phyloP scores from a whole-genome alignment of 1,140 invertebrate species.

The Drosophila pseudoobscura region DNA sequence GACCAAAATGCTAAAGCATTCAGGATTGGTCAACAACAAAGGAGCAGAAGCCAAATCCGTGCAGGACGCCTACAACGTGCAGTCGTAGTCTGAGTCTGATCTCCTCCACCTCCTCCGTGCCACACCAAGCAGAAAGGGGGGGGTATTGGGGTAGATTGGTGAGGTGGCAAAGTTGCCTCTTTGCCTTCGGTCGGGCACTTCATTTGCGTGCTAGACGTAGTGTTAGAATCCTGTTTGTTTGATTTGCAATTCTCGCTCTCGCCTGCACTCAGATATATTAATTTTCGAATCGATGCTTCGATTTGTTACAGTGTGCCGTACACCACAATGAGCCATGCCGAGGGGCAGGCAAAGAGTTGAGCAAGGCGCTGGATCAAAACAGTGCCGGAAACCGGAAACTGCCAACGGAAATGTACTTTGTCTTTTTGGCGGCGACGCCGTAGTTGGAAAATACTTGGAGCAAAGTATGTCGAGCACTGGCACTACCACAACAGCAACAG shows the following conservation, averaged over 20 bases:
- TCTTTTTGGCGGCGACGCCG: conserved; percentile 72
- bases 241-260: conserved; percentile 56
- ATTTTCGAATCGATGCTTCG: conserved; percentile 59
- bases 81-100: neutral
- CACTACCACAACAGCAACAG: conserved; percentile 45
- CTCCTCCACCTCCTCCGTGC: too few species aligned
- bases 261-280: conserved; percentile 68
- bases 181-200: conserved; percentile 23
- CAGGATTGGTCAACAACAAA: conserved; percentile 62
- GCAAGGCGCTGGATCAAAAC: conserved; percentile 60
- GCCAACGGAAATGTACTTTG: conserved; percentile 79
- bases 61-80: neutral
- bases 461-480: conserved; percentile 73
- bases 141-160: too few species aligned
- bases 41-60: conserved; percentile 14
- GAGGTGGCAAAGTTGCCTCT: conserved; percentile 1
- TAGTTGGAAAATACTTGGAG: conserved; percentile 74
- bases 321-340: conserved; percentile 32
- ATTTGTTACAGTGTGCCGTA: conserved; percentile 33
- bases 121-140: neutral
- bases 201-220: conserved; percentile 34
- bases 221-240: conserved; percentile 49
- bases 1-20: conserved; percentile 73
- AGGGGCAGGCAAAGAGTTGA: conserved; percentile 10
- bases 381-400: conserved; percentile 79